These are phyloP conservation scores for Chelmon rostratus DNA, from an alignment of 2,797 vertebrate species.

Conservation along the genomic window DNA sequence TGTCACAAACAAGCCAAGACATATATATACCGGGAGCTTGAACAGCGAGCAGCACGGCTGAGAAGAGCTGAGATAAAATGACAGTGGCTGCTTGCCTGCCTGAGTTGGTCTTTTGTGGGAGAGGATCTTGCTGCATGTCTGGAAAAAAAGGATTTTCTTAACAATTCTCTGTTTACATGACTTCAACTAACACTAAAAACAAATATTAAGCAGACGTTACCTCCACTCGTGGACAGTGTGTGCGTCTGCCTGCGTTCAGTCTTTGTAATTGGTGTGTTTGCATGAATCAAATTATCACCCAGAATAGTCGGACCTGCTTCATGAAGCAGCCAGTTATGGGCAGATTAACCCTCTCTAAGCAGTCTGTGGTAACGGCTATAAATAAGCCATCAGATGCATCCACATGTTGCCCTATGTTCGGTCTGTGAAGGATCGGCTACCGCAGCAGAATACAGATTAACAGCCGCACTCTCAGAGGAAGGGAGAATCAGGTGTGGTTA, in stretches of 20 bases:
- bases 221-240: not conserved
- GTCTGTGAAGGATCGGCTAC: slow-evolving; percentile 24
- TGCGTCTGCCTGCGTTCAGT: not conserved
- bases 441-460: slow-evolving; percentile 59
- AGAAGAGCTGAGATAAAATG: slow-evolving; percentile 15
- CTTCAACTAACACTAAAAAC: slow-evolving; percentile 11
- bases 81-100: slow-evolving; percentile 17
- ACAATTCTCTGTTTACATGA: slow-evolving; percentile 15
- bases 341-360: slow-evolving; percentile 16
- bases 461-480: slow-evolving; percentile 20
- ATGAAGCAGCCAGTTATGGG: slow-evolving; percentile 7
- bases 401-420: slow-evolving; percentile 42
- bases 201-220: slow-evolving; percentile 22
- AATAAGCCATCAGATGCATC: slow-evolving; percentile 46
- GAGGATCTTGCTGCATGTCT: slow-evolving; percentile 11
- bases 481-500: slow-evolving; percentile 39
- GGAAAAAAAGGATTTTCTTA: slow-evolving; percentile 6
- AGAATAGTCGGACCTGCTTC: slow-evolving; percentile 1
- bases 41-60: not conserved
- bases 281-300: slow-evolving; percentile 19
- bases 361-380: slow-evolving; percentile 14
- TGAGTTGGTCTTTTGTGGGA: slow-evolving; percentile 12
- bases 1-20: slow-evolving; percentile 7
- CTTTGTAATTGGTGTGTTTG: not conserved
- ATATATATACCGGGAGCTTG: slow-evolving; percentile 1